These are phyloP conservation scores for Cistogaster globosa DNA, from an alignment of 2,888 invertebrate species.

Conservation along the genomic window DNA sequence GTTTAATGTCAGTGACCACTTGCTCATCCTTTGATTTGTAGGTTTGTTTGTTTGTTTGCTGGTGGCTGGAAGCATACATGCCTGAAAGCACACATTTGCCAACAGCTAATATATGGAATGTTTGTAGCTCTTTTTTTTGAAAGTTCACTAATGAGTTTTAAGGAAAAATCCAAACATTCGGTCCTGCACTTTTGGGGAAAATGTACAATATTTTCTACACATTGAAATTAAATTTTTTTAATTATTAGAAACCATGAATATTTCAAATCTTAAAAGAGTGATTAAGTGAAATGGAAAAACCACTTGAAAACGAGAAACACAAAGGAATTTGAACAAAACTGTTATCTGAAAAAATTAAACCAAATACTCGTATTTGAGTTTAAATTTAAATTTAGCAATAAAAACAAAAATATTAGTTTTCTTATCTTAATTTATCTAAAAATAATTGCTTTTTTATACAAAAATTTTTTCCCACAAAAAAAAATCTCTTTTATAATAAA, in stretches of 20 bases:
- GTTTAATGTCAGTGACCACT: constrained; percentile 12
- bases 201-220: constrained; percentile 4
- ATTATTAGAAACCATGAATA: constrained; percentile 18
- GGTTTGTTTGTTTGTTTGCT: constrained; percentile 18
- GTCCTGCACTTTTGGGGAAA: background rate
- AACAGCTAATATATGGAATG: constrained; percentile 9
- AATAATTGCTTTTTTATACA: no score
- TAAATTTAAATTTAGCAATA: no score
- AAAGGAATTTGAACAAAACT: background rate
- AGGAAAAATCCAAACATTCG: background rate
- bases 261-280: constrained; percentile 6
- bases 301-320: background rate
- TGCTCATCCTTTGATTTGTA: constrained; percentile 8
- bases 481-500: no score
- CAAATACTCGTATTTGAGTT: no score
- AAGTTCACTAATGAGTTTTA: constrained; percentile 1
- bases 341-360: no score
- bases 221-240: constrained; percentile 61
- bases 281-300: background rate
- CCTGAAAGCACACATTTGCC: constrained; percentile 40
- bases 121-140: background rate
- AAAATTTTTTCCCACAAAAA: no score
- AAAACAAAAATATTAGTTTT: no score
- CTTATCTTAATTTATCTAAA: no score
- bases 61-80: constrained; percentile 34